Evolutionary conservation across 1,140 invertebrate genomes (phyloP), one percentile per base, ranked within the genome.

Genomic region (Drosophila eugracilis): DNA sequence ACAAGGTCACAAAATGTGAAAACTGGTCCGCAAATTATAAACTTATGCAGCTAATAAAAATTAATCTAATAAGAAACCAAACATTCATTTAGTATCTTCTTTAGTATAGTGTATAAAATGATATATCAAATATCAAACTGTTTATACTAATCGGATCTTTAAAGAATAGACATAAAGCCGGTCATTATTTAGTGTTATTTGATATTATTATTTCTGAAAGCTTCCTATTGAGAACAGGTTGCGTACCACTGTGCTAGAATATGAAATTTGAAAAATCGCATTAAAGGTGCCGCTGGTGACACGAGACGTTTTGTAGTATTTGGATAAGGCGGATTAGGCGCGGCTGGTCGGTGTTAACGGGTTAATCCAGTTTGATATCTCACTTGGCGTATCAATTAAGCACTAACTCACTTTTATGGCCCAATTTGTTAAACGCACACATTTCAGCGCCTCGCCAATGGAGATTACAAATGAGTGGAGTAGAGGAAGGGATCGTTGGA

Each of bases 391-490:
- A 81, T 72, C 59, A 66, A 79, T 63, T 62, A 65, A 45, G 32
- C 72, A 72, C 75, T 83, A 88, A 59, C 70, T 88, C 75, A 78
- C 53, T 81, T 69, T 86, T 81, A 78, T 81, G 65, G 69, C 5
- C 74, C 83, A 86, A 86, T 86, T 86, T 86, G 83, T 83, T 88
- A 72, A 88, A 66, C 78, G 55, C 78, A 67, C 60, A 71, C 65
- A 78, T 88, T 86, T 86, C 62, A 78, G 60, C 75, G 55, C 74
- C 73, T 77, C 70, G 47, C 22, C 15, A 36, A 19, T 44, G 10
- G 1, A 44, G 30, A 39, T 54, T 28, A 32, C 6, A 36, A 45
- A 59, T 30, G 28, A 14, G 6, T 26, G 32, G 47, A 19, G 12
- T 21, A 26, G 48, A 22, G 30, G 26, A 24, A 44, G 28, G 37